Percentiles rank a stretch among this genome's conserved stretches.
These are phyloP conservation scores for Peromyscus maniculatus DNA, from an alignment of 2,113 vertebrate genomes.

Conservation along the genomic window DNA sequence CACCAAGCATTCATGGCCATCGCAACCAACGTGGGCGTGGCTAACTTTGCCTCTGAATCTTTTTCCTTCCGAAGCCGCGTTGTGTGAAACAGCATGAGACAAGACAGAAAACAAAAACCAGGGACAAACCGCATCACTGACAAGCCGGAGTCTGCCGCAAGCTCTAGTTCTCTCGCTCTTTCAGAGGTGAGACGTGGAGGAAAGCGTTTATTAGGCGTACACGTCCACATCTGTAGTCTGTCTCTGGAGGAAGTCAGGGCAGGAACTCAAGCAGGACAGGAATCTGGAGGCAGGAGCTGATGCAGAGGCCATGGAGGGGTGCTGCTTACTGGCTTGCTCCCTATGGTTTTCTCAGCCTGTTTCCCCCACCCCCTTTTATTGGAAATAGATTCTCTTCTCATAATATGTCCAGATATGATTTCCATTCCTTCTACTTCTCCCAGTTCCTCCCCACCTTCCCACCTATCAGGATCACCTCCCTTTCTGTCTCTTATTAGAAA, in stretches of 20 bases:
- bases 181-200: background rate
- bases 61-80: constrained; percentile 90
- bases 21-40: constrained; percentile 91
- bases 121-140: constrained; percentile 92
- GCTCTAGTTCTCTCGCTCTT: background rate
- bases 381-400: background rate
- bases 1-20: constrained; percentile 89
- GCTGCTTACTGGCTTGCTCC: background rate
- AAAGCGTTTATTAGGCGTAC: background rate
- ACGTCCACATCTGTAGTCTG: background rate
- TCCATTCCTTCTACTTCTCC: background rate
- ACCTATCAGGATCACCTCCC: background rate
- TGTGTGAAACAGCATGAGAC: constrained; percentile 91
- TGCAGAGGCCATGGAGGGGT: background rate
- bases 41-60: constrained; percentile 90
- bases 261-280: background rate
- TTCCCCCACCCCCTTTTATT: background rate
- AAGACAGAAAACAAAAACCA: constrained; percentile 84
- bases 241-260: background rate
- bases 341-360: background rate
- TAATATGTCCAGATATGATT: background rate
- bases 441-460: background rate
- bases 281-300: background rate
- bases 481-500: background rate
- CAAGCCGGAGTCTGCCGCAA: constrained; percentile 90